Conservation (phyloP, 1,140 invertebrate genomes). For the Pseudomyrmex gracilis region DNA sequence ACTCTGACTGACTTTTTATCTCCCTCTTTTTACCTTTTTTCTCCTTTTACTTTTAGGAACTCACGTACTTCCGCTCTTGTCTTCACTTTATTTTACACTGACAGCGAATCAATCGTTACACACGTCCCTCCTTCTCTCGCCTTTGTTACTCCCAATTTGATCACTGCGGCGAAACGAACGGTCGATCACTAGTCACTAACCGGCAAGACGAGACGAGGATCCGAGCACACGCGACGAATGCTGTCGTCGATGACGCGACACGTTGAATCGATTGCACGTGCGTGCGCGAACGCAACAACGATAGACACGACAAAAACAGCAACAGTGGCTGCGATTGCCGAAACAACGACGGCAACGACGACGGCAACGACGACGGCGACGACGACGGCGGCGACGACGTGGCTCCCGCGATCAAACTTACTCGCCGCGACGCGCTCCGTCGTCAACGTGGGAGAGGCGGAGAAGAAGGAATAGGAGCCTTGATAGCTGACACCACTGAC, state of each 20-base stretch:
- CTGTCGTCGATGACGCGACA: slow-evolving; percentile 69
- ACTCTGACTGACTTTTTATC: slow-evolving; percentile 6
- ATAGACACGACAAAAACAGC: slow-evolving; percentile 35
- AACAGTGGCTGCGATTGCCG: slow-evolving; percentile 6
- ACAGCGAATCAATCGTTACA: slow-evolving; percentile 49
- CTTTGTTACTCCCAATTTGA: slow-evolving; percentile 59
- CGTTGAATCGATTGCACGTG: slow-evolving; percentile 57
- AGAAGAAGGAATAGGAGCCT: slow-evolving; percentile 54
- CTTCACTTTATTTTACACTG: slow-evolving; percentile 36
- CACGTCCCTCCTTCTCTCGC: slow-evolving; percentile 9
- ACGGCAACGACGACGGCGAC: background rate
- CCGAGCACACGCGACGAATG: slow-evolving; percentile 68
- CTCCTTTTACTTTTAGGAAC: slow-evolving; percentile 31
- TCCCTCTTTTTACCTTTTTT: slow-evolving; percentile 37
- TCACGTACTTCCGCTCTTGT: slow-evolving; percentile 29
- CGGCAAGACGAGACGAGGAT: slow-evolving; percentile 64
- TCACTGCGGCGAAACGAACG: slow-evolving; percentile 64
- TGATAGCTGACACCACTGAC: slow-evolving; percentile 75
- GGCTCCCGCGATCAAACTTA: slow-evolving; percentile 72
- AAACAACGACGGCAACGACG: background rate
- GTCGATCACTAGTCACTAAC: slow-evolving; percentile 76
- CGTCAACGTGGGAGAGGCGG: slow-evolving; percentile 28
- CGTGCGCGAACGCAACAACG: slow-evolving; percentile 6
- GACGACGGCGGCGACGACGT: slow-evolving; percentile 56
- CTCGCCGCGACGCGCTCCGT: slow-evolving; percentile 64